A percentile compares a stretch with the other conserved stretches of the same genome.
phyloP scores from a whole-genome alignment of 2,888 invertebrate genomes.

The Oscheius sp. region DNA sequence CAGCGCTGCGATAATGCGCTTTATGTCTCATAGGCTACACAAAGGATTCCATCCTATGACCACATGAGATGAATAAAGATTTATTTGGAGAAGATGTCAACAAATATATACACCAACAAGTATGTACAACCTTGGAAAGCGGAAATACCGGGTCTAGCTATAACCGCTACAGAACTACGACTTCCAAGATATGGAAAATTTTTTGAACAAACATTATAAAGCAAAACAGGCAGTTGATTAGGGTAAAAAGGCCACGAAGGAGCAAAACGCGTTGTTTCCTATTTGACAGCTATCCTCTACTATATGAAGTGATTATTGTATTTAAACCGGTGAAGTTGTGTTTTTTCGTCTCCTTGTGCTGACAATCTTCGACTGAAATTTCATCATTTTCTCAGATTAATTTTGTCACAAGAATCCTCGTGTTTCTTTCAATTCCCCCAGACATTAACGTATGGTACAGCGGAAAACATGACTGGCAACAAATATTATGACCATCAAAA shows the following conservation, averaged over 20 bases:
- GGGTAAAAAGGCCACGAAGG: slow-evolving; percentile 1
- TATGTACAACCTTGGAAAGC: slow-evolving; percentile 30
- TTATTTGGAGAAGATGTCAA: slow-evolving; percentile 25
- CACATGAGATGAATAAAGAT: slow-evolving; percentile 3
- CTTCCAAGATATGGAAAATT: slow-evolving; percentile 16
- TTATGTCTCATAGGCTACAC: slow-evolving; percentile 33
- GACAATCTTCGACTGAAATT: slow-evolving; percentile 31
- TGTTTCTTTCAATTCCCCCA: background rate
- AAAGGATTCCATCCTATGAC: slow-evolving; percentile 13
- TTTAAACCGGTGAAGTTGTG: slow-evolving; percentile 19
- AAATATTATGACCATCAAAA: slow-evolving; percentile 11
- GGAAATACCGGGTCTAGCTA: slow-evolving; percentile 22
- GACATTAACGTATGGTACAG: background rate
- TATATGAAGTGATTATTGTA: slow-evolving; percentile 12
- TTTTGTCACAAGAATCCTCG: background rate
- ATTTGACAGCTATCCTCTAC: slow-evolving; percentile 6
- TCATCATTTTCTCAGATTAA: background rate
- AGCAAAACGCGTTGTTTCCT: too few relatives aligned
- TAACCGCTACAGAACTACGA: slow-evolving; percentile 24
- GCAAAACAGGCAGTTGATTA: slow-evolving; percentile 9
- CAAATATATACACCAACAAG: slow-evolving; percentile 31
- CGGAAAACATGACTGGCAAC: slow-evolving; percentile 10
- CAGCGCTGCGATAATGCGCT: slow-evolving; percentile 34
- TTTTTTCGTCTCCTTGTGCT: slow-evolving; percentile 19
- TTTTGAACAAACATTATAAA: slow-evolving; percentile 5